Evolutionary conservation across 2,797 vertebrate species (phyloP).

Genomic region (Meriones psammophilus): DNA sequence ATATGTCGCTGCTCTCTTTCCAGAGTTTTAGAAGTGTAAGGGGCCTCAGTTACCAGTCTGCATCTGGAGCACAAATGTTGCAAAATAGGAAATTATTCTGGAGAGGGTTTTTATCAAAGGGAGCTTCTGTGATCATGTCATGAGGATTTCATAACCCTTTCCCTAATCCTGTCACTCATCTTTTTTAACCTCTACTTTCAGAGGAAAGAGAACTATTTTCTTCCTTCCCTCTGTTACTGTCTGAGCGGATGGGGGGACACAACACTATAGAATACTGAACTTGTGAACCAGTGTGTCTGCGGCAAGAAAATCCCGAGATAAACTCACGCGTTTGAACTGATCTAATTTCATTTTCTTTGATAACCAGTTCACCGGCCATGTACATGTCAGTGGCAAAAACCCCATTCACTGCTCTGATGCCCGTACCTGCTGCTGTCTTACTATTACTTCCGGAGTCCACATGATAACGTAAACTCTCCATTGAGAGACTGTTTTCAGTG

Average conservation of each 20-base stretch:
- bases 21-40: conserved; percentile 52
- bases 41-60: not conserved
- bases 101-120: conserved; percentile 15
- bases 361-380: conserved; percentile 8
- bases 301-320: conserved; percentile 4
- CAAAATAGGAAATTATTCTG: conserved; percentile 45
- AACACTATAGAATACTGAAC: not conserved
- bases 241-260: not conserved
- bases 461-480: not conserved
- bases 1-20: not conserved
- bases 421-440: not conserved
- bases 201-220: not conserved
- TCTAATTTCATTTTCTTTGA: conserved; percentile 58
- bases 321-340: conserved; percentile 51
- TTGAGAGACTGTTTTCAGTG: conserved; percentile 49
- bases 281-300: conserved; percentile 54
- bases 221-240: conserved; percentile 34
- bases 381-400: conserved; percentile 32
- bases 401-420: not conserved
- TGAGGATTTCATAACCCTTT: conserved; percentile 29
- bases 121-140: conserved; percentile 37
- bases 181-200: conserved; percentile 65
- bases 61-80: conserved; percentile 50
- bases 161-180: conserved; percentile 23
- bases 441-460: conserved; percentile 35